These are phyloP conservation scores for Hestina assimilis DNA, from an alignment of 1,140 invertebrate species.

Conservation along the genomic window DNA sequence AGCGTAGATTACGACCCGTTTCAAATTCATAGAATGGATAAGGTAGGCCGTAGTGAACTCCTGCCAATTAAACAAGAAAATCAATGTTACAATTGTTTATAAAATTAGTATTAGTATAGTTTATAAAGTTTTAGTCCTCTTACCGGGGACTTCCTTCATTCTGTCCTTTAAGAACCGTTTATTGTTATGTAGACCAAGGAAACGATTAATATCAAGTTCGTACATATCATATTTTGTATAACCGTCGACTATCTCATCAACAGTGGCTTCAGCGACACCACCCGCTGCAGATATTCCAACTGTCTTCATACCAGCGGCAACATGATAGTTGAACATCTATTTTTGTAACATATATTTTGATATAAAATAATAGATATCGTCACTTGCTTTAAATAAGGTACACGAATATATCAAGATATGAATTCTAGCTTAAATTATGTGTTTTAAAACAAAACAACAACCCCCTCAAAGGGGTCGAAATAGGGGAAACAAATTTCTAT, in stretches of 20 bases:
- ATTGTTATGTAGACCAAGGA: constrained; percentile 97
- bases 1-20: constrained; percentile 93
- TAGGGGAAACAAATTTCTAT: too few relatives aligned
- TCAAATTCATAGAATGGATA: constrained; percentile 93
- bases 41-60: constrained; percentile 88
- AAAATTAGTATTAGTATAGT: too few relatives aligned
- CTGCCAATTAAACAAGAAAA: constrained; percentile 43
- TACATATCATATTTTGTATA: constrained; percentile 92
- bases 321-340: constrained; percentile 94
- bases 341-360: background rate
- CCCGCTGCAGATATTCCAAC: constrained; percentile 95
- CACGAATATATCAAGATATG: too few relatives aligned
- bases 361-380: background rate
- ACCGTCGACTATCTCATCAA: constrained; percentile 93
- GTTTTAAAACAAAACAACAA: too few relatives aligned
- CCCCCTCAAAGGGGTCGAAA: too few relatives aligned
- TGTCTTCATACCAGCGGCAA: constrained; percentile 97
- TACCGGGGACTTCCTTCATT: constrained; percentile 95
- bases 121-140: constrained; percentile 22
- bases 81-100: background rate
- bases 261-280: constrained; percentile 93
- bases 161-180: constrained; percentile 95
- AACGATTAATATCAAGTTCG: constrained; percentile 94
- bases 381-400: too few relatives aligned
- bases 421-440: too few relatives aligned